Percentiles rank a stretch among this genome's conserved stretches.
phyloP scores from a whole-genome alignment of 2,888 invertebrate species.

The Leptogaster cylindrica region DNA sequence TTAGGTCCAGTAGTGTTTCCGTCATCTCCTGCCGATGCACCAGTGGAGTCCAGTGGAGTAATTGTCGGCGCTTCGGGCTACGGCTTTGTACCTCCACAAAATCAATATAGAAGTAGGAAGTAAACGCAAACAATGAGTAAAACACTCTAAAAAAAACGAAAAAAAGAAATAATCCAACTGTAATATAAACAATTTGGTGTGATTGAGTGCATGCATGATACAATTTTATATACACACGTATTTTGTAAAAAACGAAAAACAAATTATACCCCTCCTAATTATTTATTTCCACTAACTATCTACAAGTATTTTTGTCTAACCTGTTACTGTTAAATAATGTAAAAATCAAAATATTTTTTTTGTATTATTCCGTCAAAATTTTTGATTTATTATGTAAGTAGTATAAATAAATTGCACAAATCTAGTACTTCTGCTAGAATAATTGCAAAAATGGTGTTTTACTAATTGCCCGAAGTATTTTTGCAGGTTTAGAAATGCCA shows the following conservation, averaged over 20 bases:
- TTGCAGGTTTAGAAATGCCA: no score
- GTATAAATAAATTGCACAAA: slow-evolving; percentile 1
- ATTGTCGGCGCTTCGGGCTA: slow-evolving; percentile 83
- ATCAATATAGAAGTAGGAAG: slow-evolving; percentile 47
- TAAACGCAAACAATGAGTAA: slow-evolving; percentile 1
- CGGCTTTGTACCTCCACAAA: slow-evolving; percentile 78
- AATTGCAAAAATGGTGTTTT: no score
- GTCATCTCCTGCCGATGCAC: slow-evolving; percentile 71
- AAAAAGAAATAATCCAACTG: background rate
- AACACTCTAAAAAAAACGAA: background rate
- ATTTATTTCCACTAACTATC: slow-evolving; percentile 34
- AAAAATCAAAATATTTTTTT: background rate
- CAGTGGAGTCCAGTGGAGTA: slow-evolving; percentile 79
- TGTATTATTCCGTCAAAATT: background rate
- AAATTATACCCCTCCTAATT: slow-evolving; percentile 8
- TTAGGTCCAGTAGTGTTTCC: slow-evolving; percentile 86
- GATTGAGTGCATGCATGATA: slow-evolving; percentile 13
- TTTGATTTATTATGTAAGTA: slow-evolving; percentile 4
- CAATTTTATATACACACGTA: background rate
- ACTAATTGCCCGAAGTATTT: no score
- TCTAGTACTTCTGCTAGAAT: no score
- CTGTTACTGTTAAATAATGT: slow-evolving; percentile 1
- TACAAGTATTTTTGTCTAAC: background rate
- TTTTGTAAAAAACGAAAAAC: no score
- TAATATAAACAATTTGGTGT: background rate